Evolutionary conservation across 2,888 invertebrate species (phyloP), one percentile per base, ranked within the genome.

Genomic region (Slavum lentiscoides): DNA sequence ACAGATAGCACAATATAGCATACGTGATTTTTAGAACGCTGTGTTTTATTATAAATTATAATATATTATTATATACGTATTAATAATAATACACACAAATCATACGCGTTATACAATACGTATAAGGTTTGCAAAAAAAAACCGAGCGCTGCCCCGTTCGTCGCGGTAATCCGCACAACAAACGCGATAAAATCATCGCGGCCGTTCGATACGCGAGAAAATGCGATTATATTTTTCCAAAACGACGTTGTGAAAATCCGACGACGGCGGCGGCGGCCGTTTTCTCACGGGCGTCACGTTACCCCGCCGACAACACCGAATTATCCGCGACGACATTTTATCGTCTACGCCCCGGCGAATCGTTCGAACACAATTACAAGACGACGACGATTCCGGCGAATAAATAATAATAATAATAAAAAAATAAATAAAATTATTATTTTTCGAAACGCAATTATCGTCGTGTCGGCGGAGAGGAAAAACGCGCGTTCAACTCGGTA

Each of bases 401-500:
- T n/a, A n/a, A n/a, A n/a, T 13, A 55, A 21, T 15, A 55, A 37
- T 64, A 55, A 21, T 9, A 30, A 4, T 30, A 4, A 21, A 62
- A 74, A 55, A 74, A 37, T 55, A 66, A 66, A 66, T 13, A 3
- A 13, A 13, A 49, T 49, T 74, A 55, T 37, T 74, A 49, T 76
- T 43, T 68, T 67, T 49, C 55, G 23, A 23, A 75, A 68, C 75
- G 43, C 67, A 76, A 76, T 59, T 67, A 76, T 68, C 59, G 75
- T 68, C 23, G 59, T 49, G 75, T 68, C 19, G 59, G 59, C 67
- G 67, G 43, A 68, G 67, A 68, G 67, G 43, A 68, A 68, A 76
- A n/a, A 68, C 68, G 67, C 59, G 59, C 39, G 75, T 76, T 76
- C 75, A 67, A 59, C 59, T 76, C 67, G 43, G 59, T 68, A 76